A percentile compares a stretch with the other conserved stretches of the same genome.
phyloP scores from a whole-genome alignment of 2,888 invertebrate species.

The Drosophila anomalata region DNA sequence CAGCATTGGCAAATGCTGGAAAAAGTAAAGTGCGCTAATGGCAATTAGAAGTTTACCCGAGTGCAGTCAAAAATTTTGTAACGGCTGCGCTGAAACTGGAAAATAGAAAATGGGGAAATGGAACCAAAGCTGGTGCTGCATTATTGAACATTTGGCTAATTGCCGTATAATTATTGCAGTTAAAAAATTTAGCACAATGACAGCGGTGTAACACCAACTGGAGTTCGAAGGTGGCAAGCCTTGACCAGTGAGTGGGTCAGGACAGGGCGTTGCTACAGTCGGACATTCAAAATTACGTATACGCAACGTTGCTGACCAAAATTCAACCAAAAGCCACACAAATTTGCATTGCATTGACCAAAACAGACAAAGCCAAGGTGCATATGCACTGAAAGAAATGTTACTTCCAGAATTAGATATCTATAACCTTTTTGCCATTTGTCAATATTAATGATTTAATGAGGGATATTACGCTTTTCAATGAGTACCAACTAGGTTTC shows the following conservation, averaged over 20 bases:
- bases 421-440: not conserved
- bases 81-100: conserved; percentile 61
- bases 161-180: conserved; percentile 77
- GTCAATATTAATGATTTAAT: too few species aligned
- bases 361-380: conserved; percentile 23
- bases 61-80: conserved; percentile 76
- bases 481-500: too few species aligned
- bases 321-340: conserved; percentile 46
- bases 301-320: conserved; percentile 38
- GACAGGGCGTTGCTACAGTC: conserved; percentile 27
- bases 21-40: conserved; percentile 78
- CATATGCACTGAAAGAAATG: conserved; percentile 2
- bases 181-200: conserved; percentile 70
- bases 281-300: conserved; percentile 43
- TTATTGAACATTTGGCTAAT: conserved; percentile 77
- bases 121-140: conserved; percentile 61
- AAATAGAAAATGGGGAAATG: conserved; percentile 20
- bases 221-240: conserved; percentile 14
- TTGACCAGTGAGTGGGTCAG: conserved; percentile 15
- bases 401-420: too few species aligned
- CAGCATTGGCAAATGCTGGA: conserved; percentile 38
- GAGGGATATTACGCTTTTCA: too few species aligned
- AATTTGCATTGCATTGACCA: conserved; percentile 47
- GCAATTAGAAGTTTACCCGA: conserved; percentile 77
- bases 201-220: conserved; percentile 1